Conservation (phyloP, 2,888 invertebrate species). For the Seira sanloemensis region DNA sequence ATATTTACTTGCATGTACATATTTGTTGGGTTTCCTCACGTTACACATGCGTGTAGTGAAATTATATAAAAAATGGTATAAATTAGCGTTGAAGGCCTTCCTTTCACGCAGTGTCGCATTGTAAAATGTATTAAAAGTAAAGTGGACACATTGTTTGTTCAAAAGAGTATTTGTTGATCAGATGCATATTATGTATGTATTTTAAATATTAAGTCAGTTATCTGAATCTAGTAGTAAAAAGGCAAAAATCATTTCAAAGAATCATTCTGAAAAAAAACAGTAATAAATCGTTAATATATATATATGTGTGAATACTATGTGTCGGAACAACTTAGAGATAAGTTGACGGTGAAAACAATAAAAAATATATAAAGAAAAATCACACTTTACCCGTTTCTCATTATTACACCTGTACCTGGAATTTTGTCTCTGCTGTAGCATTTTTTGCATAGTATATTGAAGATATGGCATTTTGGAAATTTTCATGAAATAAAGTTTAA, state of each 20-base stretch:
- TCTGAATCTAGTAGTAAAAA: background rate
- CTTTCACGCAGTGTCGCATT: too few species aligned
- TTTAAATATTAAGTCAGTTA: background rate
- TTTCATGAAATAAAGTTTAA: too few species aligned
- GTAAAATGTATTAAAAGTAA: background rate
- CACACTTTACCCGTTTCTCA: background rate
- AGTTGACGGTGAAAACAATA: background rate
- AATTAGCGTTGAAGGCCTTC: too few species aligned
- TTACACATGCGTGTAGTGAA: too few species aligned
- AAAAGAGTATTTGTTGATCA: background rate
- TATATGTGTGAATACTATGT: background rate
- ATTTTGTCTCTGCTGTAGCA: too few species aligned
- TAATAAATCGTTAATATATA: constrained; percentile 1
- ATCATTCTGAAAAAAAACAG: background rate
- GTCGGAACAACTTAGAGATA: background rate
- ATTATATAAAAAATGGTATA: too few species aligned
- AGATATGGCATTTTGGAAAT: too few species aligned
- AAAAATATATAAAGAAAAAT: background rate
- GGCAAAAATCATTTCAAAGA: background rate
- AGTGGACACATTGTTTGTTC: background rate
- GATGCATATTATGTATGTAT: background rate
- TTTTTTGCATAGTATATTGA: too few species aligned
- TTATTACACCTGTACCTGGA: too few species aligned
- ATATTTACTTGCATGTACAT: too few species aligned
- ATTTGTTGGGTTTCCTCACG: too few species aligned